Conservation (phyloP, 1,140 invertebrate species). For the Neoseiulus cucumeris region DNA sequence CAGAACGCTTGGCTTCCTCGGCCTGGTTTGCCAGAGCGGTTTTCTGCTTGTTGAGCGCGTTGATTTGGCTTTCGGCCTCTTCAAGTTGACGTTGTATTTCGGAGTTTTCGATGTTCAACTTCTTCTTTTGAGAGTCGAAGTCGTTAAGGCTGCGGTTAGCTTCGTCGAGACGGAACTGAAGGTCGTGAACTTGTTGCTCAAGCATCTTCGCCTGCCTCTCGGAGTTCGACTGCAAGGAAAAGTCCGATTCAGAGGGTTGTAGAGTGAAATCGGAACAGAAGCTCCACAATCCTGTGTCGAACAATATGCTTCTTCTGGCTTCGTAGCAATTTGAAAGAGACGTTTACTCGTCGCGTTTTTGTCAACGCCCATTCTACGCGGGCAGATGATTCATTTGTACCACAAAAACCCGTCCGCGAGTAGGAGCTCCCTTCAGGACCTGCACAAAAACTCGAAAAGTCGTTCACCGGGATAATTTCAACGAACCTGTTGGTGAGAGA, state of each 20-base stretch:
- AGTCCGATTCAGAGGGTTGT: not conserved
- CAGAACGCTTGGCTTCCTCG: slow-evolving; percentile 87
- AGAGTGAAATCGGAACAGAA: slow-evolving; percentile 24
- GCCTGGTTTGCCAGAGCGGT: slow-evolving; percentile 78
- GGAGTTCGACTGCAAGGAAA: slow-evolving; percentile 52
- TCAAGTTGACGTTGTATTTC: slow-evolving; percentile 83
- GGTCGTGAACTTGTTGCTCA: slow-evolving; percentile 79
- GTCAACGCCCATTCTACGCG: too few relatives aligned
- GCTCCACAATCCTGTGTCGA: slow-evolving; percentile 29
- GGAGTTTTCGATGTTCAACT: slow-evolving; percentile 84
- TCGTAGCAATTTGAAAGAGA: too few relatives aligned
- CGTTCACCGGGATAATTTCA: too few relatives aligned
- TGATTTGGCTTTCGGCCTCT: slow-evolving; percentile 90
- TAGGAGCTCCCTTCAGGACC: too few relatives aligned
- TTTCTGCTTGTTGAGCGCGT: slow-evolving; percentile 90
- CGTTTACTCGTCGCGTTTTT: too few relatives aligned
- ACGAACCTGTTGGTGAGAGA: slow-evolving; percentile 76
- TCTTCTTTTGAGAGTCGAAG: slow-evolving; percentile 89
- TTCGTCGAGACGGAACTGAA: slow-evolving; percentile 85
- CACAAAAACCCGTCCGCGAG: too few relatives aligned
- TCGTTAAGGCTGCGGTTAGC: slow-evolving; percentile 81
- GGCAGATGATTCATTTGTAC: too few relatives aligned
- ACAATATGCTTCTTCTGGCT: too few relatives aligned
- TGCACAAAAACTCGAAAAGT: too few relatives aligned
- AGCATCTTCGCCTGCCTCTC: slow-evolving; percentile 93